These are phyloP conservation scores for Rhinichthys klamathensis DNA, from an alignment of 2,113 vertebrate genomes.

Conservation along the genomic window DNA sequence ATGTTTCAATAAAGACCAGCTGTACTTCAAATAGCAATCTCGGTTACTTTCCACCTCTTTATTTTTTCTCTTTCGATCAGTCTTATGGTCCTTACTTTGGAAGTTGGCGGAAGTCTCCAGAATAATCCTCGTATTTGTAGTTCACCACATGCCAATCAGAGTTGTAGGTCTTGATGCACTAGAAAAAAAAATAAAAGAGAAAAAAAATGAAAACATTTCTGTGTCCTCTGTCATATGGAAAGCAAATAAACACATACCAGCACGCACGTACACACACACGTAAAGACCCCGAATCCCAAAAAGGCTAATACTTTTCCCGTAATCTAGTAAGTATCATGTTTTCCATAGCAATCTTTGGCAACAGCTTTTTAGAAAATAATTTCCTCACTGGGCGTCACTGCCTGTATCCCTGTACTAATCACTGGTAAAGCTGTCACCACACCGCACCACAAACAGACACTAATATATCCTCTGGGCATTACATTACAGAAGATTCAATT, in stretches of 20 bases:
- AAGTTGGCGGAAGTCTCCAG: slow-evolving; percentile 96
- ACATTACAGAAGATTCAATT: slow-evolving; percentile 39
- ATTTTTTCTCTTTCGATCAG: not conserved
- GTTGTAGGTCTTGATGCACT: slow-evolving; percentile 97
- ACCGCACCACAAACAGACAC: slow-evolving; percentile 22
- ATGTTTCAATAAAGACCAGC: no score
- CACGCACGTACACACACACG: slow-evolving; percentile 24
- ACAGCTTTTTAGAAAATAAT: slow-evolving; percentile 5
- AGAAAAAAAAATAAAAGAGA: slow-evolving; percentile 36
- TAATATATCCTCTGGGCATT: slow-evolving; percentile 13
- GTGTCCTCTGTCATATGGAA: not conserved
- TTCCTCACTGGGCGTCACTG: not conserved
- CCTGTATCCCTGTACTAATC: slow-evolving; percentile 12
- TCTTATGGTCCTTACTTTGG: slow-evolving; percentile 82
- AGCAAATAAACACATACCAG: not conserved
- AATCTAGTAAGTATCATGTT: slow-evolving; percentile 31
- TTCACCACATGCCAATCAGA: slow-evolving; percentile 96
- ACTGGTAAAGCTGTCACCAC: slow-evolving; percentile 26
- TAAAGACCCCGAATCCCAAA: not conserved
- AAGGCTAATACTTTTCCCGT: not conserved
- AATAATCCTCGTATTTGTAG: slow-evolving; percentile 96
- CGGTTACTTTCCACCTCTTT: not conserved
- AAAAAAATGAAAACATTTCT: slow-evolving; percentile 20
- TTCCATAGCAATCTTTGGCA: not conserved
- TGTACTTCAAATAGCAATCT: not conserved